Percentiles rank a stretch among this genome's conserved stretches.
Evolutionary conservation across 92 coral and sea anemone genomes (phyloP).

Genomic region (Bergia puertoricense): DNA sequence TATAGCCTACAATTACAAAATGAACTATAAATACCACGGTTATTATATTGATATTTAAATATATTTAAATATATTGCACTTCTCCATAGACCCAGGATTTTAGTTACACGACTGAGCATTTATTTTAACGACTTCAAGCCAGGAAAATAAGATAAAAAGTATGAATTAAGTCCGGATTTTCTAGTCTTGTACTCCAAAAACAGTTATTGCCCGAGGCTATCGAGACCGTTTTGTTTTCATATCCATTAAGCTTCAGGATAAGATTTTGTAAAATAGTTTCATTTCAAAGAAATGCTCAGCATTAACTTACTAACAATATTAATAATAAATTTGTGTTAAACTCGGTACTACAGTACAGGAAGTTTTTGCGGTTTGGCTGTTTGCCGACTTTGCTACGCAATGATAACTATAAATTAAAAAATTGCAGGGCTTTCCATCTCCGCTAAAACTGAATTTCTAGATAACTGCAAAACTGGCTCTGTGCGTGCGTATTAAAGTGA

Average conservation of each 20-base stretch:
- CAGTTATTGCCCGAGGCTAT: slow-evolving; percentile 17
- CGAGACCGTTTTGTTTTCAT: slow-evolving; percentile 21
- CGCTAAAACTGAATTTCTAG: neutral
- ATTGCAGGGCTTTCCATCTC: neutral
- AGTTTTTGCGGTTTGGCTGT: slow-evolving; percentile 9
- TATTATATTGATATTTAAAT: neutral
- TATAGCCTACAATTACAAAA: neutral
- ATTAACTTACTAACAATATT: slow-evolving; percentile 28
- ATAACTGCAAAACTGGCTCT: neutral
- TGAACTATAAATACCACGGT: neutral
- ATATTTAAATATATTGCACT: neutral
- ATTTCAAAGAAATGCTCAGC: slow-evolving; percentile 26
- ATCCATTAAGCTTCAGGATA: neutral
- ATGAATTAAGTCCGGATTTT: neutral
- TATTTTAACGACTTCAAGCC: neutral
- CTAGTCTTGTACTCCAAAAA: neutral
- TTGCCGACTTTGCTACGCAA: neutral
- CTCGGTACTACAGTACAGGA: slow-evolving; percentile 4
- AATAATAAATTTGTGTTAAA: slow-evolving; percentile 1
- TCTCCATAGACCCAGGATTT: neutral
- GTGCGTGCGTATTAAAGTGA: slow-evolving; percentile 6
- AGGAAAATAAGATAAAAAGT: neutral
- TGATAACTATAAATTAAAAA: neutral
- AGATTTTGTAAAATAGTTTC: slow-evolving; percentile 33
- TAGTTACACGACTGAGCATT: neutral